Evolutionary conservation across 2,888 invertebrate species (phyloP).

Genomic region (Drosophila parthenogenetica): DNA sequence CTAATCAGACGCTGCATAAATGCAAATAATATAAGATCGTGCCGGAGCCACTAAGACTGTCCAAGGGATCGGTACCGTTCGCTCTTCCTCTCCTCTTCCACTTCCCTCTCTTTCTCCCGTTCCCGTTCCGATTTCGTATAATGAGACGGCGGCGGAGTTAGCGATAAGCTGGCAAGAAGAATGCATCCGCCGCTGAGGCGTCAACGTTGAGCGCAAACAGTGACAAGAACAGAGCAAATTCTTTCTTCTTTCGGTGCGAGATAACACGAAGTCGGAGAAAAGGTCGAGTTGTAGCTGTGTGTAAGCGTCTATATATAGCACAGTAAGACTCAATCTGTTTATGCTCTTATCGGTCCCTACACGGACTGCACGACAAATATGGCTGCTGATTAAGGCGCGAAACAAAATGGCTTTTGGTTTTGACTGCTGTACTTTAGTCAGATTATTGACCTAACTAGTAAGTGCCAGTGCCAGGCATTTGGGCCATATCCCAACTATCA

Average conservation of each 20-base stretch:
- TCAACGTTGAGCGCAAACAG: slow-evolving; percentile 63
- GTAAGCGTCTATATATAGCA: slow-evolving; percentile 59
- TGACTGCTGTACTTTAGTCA: slow-evolving; percentile 44
- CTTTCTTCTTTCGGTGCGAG: slow-evolving; percentile 65
- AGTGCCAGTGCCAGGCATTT: slow-evolving; percentile 17
- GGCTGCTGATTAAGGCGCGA: slow-evolving; percentile 60
- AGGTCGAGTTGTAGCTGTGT: slow-evolving; percentile 45
- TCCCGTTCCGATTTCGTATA: slow-evolving; percentile 38
- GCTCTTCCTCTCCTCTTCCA: not conserved
- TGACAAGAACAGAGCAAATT: slow-evolving; percentile 78
- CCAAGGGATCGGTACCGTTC: slow-evolving; percentile 13
- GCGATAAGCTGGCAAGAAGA: slow-evolving; percentile 65
- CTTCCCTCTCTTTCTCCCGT: slow-evolving; percentile 3
- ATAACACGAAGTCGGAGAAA: slow-evolving; percentile 49
- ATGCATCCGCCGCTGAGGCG: slow-evolving; percentile 69
- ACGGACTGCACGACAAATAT: slow-evolving; percentile 47
- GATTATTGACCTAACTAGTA: slow-evolving; percentile 64
- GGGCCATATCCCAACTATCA: not conserved
- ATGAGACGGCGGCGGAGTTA: slow-evolving; percentile 57
- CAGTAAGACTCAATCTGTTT: slow-evolving; percentile 60
- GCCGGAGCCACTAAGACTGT: slow-evolving; percentile 31
- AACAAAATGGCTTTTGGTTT: slow-evolving; percentile 63
- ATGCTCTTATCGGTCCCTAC: slow-evolving; percentile 59
- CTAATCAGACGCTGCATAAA: slow-evolving; percentile 80
- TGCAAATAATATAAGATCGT: slow-evolving; percentile 81